Percentiles rank a stretch among this genome's conserved stretches.
These are phyloP conservation scores for Dendrolimus punctatus DNA, from an alignment of 1,140 invertebrate species.

Conservation along the genomic window DNA sequence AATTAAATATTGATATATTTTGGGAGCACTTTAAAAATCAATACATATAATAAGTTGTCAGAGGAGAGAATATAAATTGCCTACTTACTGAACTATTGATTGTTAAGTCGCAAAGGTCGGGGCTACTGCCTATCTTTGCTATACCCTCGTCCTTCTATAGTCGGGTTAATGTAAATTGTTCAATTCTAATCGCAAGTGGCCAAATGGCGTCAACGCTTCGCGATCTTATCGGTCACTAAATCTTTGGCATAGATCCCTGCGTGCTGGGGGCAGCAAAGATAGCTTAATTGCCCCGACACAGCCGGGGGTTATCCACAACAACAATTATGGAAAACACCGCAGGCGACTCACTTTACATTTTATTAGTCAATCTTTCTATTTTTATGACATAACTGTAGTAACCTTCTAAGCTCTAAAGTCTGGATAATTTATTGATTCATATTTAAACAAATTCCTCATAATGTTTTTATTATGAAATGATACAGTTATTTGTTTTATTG, in stretches of 20 bases:
- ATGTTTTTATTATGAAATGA: no score
- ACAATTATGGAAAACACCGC: constrained; percentile 27
- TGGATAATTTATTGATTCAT: no score
- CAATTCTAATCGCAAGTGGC: constrained; percentile 46
- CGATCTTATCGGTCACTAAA: constrained; percentile 56
- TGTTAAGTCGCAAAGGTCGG: constrained; percentile 31
- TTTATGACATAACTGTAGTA: not conserved
- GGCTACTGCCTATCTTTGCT: constrained; percentile 52
- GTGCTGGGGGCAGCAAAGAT: constrained; percentile 39
- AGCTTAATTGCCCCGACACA: constrained; percentile 50
- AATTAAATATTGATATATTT: no score
- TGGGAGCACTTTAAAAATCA: no score
- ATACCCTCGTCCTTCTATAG: constrained; percentile 17
- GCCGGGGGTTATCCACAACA: constrained; percentile 21
- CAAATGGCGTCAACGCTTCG: constrained; percentile 64
- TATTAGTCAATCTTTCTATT: not conserved
- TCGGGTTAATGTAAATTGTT: constrained; percentile 54
- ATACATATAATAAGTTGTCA: no score
- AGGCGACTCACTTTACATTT: constrained; percentile 6
- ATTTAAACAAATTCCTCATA: no score
- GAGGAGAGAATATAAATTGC: constrained; percentile 52
- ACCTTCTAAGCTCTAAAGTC: not conserved
- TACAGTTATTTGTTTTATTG: no score
- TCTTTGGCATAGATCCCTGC: constrained; percentile 43
- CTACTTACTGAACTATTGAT: constrained; percentile 37